Conservation (phyloP, 2,113 vertebrate species). For the Gorsachius goisagi region DNA sequence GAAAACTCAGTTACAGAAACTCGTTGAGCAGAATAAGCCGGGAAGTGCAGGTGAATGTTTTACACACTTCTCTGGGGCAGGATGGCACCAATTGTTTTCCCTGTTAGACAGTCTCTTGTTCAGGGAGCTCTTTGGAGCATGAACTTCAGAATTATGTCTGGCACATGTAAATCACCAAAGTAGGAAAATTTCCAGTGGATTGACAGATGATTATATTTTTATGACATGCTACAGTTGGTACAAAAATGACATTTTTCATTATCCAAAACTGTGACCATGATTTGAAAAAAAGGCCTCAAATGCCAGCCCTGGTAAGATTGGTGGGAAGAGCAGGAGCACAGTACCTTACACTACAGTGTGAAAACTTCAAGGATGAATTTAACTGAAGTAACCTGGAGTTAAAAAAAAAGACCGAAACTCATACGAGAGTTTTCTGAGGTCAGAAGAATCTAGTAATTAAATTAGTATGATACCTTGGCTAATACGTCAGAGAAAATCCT, state of each 20-base stretch:
- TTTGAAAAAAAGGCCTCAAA: neutral
- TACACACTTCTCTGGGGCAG: neutral
- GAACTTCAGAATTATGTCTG: neutral
- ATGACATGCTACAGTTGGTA: neutral
- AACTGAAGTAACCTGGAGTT: neutral
- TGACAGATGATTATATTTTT: neutral
- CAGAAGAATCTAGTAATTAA: neutral
- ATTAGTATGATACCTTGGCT: neutral
- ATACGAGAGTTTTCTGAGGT: neutral
- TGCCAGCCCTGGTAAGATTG: neutral
- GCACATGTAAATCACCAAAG: neutral
- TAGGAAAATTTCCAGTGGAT: neutral
- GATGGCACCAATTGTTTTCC: neutral
- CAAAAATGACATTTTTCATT: neutral
- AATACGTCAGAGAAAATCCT: neutral
- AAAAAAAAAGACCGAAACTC: neutral
- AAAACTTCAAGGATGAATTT: neutral
- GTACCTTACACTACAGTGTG: neutral
- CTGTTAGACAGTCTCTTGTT: neutral
- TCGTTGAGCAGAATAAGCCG: neutral
- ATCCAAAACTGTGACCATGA: neutral
- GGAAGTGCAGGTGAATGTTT: neutral
- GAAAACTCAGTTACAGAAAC: neutral
- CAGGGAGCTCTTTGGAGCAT: neutral
- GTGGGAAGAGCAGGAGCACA: neutral